These are phyloP conservation scores for Amyelois transitella DNA, from an alignment of 1,140 invertebrate genomes.

Conservation along the genomic window DNA sequence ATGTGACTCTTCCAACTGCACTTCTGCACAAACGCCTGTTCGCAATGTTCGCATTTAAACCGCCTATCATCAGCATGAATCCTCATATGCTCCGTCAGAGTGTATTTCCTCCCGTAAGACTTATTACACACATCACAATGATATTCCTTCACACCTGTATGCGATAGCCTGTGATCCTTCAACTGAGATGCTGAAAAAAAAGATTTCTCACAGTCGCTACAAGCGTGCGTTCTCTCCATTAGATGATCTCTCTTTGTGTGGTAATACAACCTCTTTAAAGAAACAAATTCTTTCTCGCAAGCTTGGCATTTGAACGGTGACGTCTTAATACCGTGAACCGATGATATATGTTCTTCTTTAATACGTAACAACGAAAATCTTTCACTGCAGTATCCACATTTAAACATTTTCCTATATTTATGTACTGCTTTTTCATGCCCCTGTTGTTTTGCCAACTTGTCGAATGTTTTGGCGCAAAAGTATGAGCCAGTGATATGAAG, in stretches of 20 bases:
- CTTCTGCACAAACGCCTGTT: constrained; percentile 40
- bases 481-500: constrained; percentile 13
- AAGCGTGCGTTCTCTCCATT: constrained; percentile 18
- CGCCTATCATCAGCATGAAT: constrained; percentile 64
- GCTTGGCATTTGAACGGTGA: constrained; percentile 38
- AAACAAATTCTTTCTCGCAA: constrained; percentile 22
- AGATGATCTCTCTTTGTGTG: constrained; percentile 50
- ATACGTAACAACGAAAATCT: constrained; percentile 32
- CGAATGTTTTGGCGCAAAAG: too few species aligned
- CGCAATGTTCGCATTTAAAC: constrained; percentile 56
- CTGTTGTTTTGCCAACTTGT: too few species aligned
- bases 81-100: constrained; percentile 65
- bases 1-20: constrained; percentile 45
- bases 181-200: constrained; percentile 28
- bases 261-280: constrained; percentile 27
- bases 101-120: constrained; percentile 68
- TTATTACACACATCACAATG: constrained; percentile 72
- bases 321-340: constrained; percentile 32
- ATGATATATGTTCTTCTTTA: constrained; percentile 38
- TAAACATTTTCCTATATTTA: too few species aligned
- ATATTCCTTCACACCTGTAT: constrained; percentile 78
- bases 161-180: constrained; percentile 34
- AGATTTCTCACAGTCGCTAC: constrained; percentile 39
- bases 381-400: constrained; percentile 41
- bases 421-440: too few species aligned